Conservation (phyloP, 2,113 vertebrate genomes). For the Merops nubicus region DNA sequence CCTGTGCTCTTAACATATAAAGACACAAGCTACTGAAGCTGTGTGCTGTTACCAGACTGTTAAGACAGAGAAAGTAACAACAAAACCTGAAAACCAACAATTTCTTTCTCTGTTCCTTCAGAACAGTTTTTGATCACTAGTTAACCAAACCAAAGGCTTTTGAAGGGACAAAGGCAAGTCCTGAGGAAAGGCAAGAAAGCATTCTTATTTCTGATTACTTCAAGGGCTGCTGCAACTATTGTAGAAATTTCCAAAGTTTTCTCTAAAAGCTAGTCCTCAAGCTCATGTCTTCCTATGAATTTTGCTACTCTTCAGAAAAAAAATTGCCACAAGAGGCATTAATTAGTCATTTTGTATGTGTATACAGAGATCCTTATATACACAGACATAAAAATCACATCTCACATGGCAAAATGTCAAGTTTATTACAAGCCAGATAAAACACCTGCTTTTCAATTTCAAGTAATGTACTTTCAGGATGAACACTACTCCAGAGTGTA, state of each 20-base stretch:
- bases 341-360: neutral
- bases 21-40: neutral
- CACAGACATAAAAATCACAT: neutral
- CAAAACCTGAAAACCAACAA: neutral
- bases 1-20: neutral
- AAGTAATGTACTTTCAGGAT: slow-evolving; percentile 31
- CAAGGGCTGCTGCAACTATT: neutral
- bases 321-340: neutral
- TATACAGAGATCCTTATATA: neutral
- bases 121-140: neutral
- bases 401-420: neutral
- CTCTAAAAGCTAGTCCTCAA: no score
- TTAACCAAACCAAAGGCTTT: neutral
- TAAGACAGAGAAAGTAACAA: neutral
- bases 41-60: neutral
- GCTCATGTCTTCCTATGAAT: no score
- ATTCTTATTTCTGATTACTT: neutral
- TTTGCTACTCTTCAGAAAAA: no score
- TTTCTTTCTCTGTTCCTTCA: neutral
- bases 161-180: neutral
- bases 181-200: neutral
- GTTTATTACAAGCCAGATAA: neutral
- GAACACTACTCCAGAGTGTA: neutral
- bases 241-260: neutral
- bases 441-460: neutral